Percentiles rank a stretch among this genome's conserved stretches.
Conservation (phyloP, 2,888 invertebrate species). For the Temnothorax unifasciatus region DNA sequence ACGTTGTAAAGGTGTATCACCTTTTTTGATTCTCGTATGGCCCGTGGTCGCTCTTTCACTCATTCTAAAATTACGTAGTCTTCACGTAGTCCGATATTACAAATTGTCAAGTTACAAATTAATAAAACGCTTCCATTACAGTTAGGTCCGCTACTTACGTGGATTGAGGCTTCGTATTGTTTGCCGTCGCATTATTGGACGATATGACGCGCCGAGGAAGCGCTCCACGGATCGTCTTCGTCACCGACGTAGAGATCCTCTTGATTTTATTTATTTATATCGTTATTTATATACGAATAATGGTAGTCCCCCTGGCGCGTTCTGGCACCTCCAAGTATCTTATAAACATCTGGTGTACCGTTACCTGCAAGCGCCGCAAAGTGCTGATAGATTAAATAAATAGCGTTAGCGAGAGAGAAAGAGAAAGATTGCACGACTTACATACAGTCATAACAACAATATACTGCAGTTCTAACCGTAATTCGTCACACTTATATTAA, state of each 20-base stretch:
- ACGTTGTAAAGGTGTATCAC: conserved; percentile 94
- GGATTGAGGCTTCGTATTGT: conserved; percentile 47
- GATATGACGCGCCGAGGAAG: conserved; percentile 57
- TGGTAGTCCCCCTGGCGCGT: conserved; percentile 43
- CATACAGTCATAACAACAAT: not conserved
- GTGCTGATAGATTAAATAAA: conserved; percentile 20
- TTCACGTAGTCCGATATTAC: too few species aligned
- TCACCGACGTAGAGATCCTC: conserved; percentile 74
- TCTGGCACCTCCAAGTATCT: conserved; percentile 45
- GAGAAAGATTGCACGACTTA: too few species aligned
- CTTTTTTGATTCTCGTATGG: conserved; percentile 89
- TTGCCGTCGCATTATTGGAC: conserved; percentile 57
- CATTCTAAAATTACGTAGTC: conserved; percentile 36
- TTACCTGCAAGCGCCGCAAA: conserved; percentile 56
- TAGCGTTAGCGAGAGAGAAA: not conserved
- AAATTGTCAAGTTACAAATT: too few species aligned
- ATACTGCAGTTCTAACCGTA: conserved; percentile 18
- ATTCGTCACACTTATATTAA: not conserved
- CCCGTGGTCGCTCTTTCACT: conserved; percentile 35
- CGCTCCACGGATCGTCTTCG: conserved; percentile 78
- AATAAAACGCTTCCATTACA: too few species aligned
- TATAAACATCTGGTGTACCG: conserved; percentile 49
- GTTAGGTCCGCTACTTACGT: conserved; percentile 19
- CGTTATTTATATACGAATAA: conserved; percentile 42
- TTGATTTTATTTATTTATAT: conserved; percentile 55